Base-by-base conservation (phyloP, 2,113 vertebrate species). In the Tachysurus fulvidraco region DNA sequence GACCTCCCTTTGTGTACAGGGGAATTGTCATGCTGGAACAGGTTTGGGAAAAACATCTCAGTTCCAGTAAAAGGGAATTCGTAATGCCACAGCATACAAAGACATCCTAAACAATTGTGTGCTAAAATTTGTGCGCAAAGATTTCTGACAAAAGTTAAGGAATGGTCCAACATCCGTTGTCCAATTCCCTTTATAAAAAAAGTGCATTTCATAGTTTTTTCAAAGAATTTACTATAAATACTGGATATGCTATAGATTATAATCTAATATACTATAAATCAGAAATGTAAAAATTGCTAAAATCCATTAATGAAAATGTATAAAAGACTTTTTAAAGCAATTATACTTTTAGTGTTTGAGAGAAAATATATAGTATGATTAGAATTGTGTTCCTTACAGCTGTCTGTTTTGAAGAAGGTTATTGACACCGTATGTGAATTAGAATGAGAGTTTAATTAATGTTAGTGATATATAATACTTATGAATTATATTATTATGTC, bases 371-470 rank as follows among this genome's bases (percentile, higher is more conserved):
- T 83, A 25, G 11, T 21, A 30, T 60, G 23, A 21, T 60, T 30
- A 30, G 55, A 41, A 4, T 59, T 57, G 78, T 80, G 28, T 60
- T 81, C 25, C 44, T 83, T 62, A 52, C 44, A 64, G 44, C 62
- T 41, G 52, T 17, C 52, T 30, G 46, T 50, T 62, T 54, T 8
- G 21, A 0, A 71, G 10, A 71, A 74, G 9, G 71, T 46, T 19
- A 25, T 46, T 69, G 12, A 36, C 25, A 83, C 11, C 21, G 50
- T 21, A 11, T 11, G 21, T 57, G 14, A 57, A 12, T 64, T n/a
- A 81, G 36, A 62, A 81, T 6, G 23, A 30, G 62, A 52, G 60
- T 83, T 83, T 65, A 83, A 83, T 52, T 28, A 46, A 62, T 62
- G 44, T 46, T 46, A 10, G 3, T 9, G 36, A 44, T 67, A 5